A percentile compares a stretch with the other conserved stretches of the same genome.
phyloP scores from a whole-genome alignment of 1,140 invertebrate genomes.

The Probaryconus sp. region DNA sequence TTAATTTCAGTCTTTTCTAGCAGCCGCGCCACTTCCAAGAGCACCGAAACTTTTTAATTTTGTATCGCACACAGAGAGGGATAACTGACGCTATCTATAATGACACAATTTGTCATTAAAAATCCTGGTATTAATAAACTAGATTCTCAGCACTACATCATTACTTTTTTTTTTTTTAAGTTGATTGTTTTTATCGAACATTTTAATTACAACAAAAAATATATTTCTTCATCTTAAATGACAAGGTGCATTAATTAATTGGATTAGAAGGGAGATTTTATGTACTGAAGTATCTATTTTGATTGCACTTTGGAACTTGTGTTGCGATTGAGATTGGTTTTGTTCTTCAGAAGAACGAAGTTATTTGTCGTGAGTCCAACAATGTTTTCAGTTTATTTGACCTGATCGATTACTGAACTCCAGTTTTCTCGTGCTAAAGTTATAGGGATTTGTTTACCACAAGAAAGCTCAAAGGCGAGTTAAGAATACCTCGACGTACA shows the following conservation, averaged over 20 bases:
- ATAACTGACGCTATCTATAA: slow-evolving; percentile 27
- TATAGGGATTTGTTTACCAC: slow-evolving; percentile 43
- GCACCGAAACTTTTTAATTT: slow-evolving; percentile 49
- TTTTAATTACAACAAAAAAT: too few relatives aligned
- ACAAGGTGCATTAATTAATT: too few relatives aligned
- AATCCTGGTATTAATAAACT: slow-evolving; percentile 1
- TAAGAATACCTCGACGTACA: slow-evolving; percentile 68
- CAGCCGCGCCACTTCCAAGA: slow-evolving; percentile 23
- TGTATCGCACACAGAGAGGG: slow-evolving; percentile 29
- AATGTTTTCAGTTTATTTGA: too few relatives aligned
- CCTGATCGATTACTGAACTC: slow-evolving; percentile 10
- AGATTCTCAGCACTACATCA: too few relatives aligned
- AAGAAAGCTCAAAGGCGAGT: slow-evolving; percentile 66
- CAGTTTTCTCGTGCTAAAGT: slow-evolving; percentile 1
- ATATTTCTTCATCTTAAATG: too few relatives aligned
- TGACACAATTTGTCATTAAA: slow-evolving; percentile 13
- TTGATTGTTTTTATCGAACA: too few relatives aligned
- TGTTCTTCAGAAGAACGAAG: too few relatives aligned
- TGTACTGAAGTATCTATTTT: too few relatives aligned
- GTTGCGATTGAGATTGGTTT: too few relatives aligned
- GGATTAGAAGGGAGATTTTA: too few relatives aligned
- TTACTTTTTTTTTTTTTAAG: background rate
- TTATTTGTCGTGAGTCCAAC: too few relatives aligned
- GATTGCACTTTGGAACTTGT: too few relatives aligned
- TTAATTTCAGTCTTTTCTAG: slow-evolving; percentile 36